Base-by-base conservation (phyloP, 2,888 invertebrate genomes). In the Zhuqinia jingwanae region DNA sequence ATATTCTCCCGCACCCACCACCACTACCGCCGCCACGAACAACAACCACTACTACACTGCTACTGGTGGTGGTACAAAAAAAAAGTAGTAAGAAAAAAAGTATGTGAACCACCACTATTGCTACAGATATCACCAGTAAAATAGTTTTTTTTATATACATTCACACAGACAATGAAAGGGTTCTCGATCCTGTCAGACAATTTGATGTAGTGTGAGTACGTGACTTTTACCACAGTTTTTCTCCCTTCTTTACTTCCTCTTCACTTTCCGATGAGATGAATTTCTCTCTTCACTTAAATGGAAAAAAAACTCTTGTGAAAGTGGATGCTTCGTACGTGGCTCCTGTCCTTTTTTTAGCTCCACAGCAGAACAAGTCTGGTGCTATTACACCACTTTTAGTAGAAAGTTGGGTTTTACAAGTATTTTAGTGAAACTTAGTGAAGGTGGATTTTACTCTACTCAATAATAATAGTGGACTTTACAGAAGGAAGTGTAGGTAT, bases 201-300 rank as follows among this genome's bases (percentile, higher is more conserved):
- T 88, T 88, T 88, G 88, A 88, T 88, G 85, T 88, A 88, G 88
- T 88, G 88, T 83, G 82, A 85, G 85, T 85, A 88, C 88, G 88
- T 88, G 88, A 88, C 88, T 88, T 88, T 87, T 85, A 79, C 87
- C 84, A 83, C 81, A 83, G 80, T 73, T 80, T 88, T 79, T 73
- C 68, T 85, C 78, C 85, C 87, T 80, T 58, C 87, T 80, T n/a
- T 87, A 58, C 79, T 47, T 79, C 78, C 75, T 85, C 78, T 70
- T 70, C 73, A 85, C 78, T 84, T 77, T 58, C 78, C 78, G 78
- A 85, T 85, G 78, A 79, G 85, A 85, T 85, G 79, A 79, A 85
- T 85, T 85, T 85, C 80, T 85, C 85, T 79, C 79, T 79, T 73
- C 85, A 79, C 85, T 85, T 80, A 85, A 80, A 85, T 73, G 79